Evolutionary conservation across 2,113 vertebrate genomes (phyloP).

Genomic region (Syngnathus typhle): DNA sequence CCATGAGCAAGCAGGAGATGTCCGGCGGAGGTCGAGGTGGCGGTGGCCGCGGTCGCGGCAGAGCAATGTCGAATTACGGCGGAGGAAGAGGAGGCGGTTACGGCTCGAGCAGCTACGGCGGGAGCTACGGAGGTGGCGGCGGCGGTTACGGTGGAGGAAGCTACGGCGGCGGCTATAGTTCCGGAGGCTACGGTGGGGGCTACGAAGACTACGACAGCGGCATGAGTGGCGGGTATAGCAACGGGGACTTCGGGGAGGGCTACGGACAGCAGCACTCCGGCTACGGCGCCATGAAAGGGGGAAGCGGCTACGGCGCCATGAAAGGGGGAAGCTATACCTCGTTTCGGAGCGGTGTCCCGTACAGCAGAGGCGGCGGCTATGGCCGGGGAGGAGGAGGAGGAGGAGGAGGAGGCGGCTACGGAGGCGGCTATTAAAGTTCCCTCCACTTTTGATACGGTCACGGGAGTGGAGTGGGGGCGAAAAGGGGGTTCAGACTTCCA

Average conservation of each 20-base stretch:
- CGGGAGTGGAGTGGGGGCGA: constrained; percentile 14
- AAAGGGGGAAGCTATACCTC: constrained; percentile 79
- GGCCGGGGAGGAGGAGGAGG: constrained; percentile 62
- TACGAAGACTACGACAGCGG: constrained; percentile 76
- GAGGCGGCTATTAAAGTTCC: constrained; percentile 58
- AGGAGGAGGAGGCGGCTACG: constrained; percentile 63
- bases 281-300: constrained; percentile 91
- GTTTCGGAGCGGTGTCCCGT: constrained; percentile 80
- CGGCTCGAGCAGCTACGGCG: constrained; percentile 59
- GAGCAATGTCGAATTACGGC: constrained; percentile 77
- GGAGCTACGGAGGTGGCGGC: constrained; percentile 77
- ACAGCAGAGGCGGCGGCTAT: constrained; percentile 75
- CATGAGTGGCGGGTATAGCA: constrained; percentile 78
- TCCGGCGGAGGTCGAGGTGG: constrained; percentile 53
- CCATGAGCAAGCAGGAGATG: constrained; percentile 85
- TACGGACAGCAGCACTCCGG: constrained; percentile 91
- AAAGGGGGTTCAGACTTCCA: constrained; percentile 26
- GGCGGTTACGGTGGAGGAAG: constrained; percentile 73
- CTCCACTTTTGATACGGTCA: constrained; percentile 25
- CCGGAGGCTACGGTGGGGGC: constrained; percentile 70
- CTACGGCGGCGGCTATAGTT: constrained; percentile 75
- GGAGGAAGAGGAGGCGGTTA: constrained; percentile 72
- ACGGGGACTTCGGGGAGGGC: constrained; percentile 71
- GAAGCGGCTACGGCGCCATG: constrained; percentile 84
- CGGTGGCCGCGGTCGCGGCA: constrained; percentile 76